These are phyloP conservation scores for Odontomachus brunneus DNA, from an alignment of 1,140 invertebrate genomes.

Conservation along the genomic window DNA sequence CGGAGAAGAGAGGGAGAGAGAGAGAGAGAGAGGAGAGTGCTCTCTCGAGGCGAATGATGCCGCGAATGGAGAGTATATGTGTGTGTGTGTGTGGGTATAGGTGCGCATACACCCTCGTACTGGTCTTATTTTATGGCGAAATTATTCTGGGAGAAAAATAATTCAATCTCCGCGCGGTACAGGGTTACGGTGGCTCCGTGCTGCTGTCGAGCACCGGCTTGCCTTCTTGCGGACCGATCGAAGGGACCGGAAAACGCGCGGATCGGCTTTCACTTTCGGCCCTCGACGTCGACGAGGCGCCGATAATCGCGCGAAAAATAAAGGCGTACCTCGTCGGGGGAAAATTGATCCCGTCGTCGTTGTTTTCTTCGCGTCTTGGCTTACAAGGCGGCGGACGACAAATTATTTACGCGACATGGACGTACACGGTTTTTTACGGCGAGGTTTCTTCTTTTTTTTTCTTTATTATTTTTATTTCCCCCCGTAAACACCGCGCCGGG, in stretches of 20 bases:
- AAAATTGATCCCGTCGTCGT: slow-evolving; percentile 23
- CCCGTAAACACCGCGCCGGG: not conserved
- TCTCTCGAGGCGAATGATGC: slow-evolving; percentile 41
- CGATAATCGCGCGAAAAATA: slow-evolving; percentile 50
- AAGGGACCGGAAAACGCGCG: not conserved
- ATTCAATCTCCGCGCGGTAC: slow-evolving; percentile 73
- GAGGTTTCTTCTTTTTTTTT: too few relatives aligned
- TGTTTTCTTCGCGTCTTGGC: slow-evolving; percentile 1
- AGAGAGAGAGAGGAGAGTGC: slow-evolving; percentile 20
- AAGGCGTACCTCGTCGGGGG: not conserved
- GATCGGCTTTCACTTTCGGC: slow-evolving; percentile 27
- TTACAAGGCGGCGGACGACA: slow-evolving; percentile 26
- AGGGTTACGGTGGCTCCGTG: slow-evolving; percentile 38
- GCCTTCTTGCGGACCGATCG: slow-evolving; percentile 30
- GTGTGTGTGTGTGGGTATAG: not conserved
- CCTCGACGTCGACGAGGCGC: not conserved
- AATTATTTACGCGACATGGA: slow-evolving; percentile 40
- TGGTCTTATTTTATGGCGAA: slow-evolving; percentile 75
- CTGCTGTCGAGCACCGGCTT: slow-evolving; percentile 17
- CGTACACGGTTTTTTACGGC: not conserved
- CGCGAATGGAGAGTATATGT: not conserved
- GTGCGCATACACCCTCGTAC: slow-evolving; percentile 39
- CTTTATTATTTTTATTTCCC: not conserved
- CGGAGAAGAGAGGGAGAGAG: slow-evolving; percentile 1
- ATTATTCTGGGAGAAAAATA: slow-evolving; percentile 76